phyloP scores from a whole-genome alignment of 2,888 invertebrate genomes.

The Neocrepidodera transversa region DNA sequence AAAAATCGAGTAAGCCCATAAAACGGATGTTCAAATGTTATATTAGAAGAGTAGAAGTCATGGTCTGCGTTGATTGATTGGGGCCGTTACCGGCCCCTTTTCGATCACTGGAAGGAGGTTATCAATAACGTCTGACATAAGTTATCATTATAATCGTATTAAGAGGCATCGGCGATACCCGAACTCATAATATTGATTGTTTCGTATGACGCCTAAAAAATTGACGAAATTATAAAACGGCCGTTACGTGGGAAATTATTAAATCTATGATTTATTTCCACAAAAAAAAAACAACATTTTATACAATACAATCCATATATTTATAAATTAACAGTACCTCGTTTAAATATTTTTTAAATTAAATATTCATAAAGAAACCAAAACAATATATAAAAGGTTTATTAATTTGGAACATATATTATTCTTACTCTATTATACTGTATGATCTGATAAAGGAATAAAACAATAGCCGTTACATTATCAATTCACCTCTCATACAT shows the following conservation, averaged over 20 bases:
- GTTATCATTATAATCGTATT: conserved; percentile 59
- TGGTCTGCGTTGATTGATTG: conserved; percentile 51
- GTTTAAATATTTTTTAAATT: too few relatives aligned
- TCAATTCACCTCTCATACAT: conserved; percentile 25
- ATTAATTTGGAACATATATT: conserved; percentile 14
- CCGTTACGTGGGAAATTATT: not conserved
- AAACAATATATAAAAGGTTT: not conserved
- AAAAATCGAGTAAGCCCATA: not conserved
- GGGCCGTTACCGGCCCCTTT: conserved; percentile 36
- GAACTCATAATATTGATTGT: conserved; percentile 50
- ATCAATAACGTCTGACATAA: conserved; percentile 57
- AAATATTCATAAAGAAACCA: not conserved
- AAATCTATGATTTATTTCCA: too few relatives aligned
- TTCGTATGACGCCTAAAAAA: conserved; percentile 28
- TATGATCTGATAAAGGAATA: conserved; percentile 22
- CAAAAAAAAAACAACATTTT: too few relatives aligned
- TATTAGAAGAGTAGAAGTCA: conserved; percentile 3
- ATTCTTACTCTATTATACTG: conserved; percentile 5
- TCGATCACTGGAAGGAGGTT: conserved; percentile 49
- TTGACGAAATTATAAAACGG: conserved; percentile 17
- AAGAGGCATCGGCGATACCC: conserved; percentile 50
- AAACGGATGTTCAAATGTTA: not conserved
- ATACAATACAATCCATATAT: too few relatives aligned
- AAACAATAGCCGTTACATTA: conserved; percentile 29
- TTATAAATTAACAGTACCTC: too few relatives aligned